Base-by-base conservation (phyloP, 2,113 vertebrate species). In the Gadus chalcogrammus region DNA sequence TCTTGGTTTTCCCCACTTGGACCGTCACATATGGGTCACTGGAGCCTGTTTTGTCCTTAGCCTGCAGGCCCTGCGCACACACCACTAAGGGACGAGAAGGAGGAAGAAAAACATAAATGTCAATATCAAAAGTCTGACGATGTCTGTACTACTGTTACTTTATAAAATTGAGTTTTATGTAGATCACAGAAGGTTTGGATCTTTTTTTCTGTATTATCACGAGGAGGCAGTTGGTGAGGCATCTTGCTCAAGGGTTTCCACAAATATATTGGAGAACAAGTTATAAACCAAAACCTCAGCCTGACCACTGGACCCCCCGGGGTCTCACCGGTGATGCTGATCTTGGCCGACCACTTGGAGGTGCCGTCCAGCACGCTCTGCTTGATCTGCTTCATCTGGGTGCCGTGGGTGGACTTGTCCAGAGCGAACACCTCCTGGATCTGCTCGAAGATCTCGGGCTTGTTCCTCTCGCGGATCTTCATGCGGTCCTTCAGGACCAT, bases 401-500 rank as follows among this genome's bases (percentile, higher is more conserved):
- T 93, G 0, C 82, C 94, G 20, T 99, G 96, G 0, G 91, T 92
- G 1, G 93, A 74, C 81, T 98, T 98, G 79, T 90, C 91, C 48
- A 98, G 88, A 0, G 75, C 94, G 35, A 99, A 99, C 72, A 99
- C 93, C 87, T 99, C 97, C 82, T 96, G 96, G 86, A 99, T 99
- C 67, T 94, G 93, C 88, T 98, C 96, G 64, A 99, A 99, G 83
- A 99, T 99, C 90, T 99, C 97, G 0, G 97, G 97, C 66, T 98
- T 98, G 91, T 99, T 99, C 75, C 97, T 91, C 82, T 99, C 97
- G 3, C 97, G 91, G 88, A 99, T 99, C 91, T 99, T 99, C 97
- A 99, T 99, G 76, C 97, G 95, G 83, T 99, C 97, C 82, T 99
- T 99, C 64, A 99, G 92, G 78, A 97, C 97, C 97, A 98, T 97